Evolutionary conservation across 2,888 invertebrate genomes (phyloP).

Genomic region (Caenorhabditis drosophilae): DNA sequence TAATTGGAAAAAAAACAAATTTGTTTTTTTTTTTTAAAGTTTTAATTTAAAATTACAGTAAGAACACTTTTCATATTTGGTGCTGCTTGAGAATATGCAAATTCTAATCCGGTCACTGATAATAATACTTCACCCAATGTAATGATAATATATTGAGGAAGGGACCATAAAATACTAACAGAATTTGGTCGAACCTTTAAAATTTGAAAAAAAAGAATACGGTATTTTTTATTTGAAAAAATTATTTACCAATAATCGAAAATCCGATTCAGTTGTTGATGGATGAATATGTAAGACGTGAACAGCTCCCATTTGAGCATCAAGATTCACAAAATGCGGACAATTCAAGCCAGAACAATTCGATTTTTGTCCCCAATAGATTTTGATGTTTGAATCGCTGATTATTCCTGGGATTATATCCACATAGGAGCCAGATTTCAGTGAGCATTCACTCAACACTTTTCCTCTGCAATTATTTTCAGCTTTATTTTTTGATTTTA

Average conservation of each 20-base stretch:
- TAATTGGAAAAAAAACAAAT: too few species aligned
- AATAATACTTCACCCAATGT: conserved; percentile 93
- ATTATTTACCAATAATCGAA: conserved; percentile 26
- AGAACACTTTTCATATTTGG: conserved; percentile 90
- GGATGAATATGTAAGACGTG: conserved; percentile 46
- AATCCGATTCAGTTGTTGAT: conserved; percentile 25
- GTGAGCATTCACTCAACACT: conserved; percentile 24
- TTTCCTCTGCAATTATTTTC: conserved; percentile 30
- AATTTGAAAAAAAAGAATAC: neutral
- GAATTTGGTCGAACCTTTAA: conserved; percentile 57
- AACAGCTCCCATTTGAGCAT: conserved; percentile 47
- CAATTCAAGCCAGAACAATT: conserved; percentile 35
- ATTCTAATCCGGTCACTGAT: conserved; percentile 91
- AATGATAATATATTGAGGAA: conserved; percentile 90
- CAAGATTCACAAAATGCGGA: conserved; percentile 20
- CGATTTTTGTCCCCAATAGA: conserved; percentile 46
- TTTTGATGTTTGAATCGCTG: conserved; percentile 45
- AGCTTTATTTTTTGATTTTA: neutral
- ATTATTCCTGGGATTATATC: conserved; percentile 59
- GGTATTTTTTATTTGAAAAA: neutral
- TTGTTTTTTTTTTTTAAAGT: too few species aligned
- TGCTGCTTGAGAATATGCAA: conserved; percentile 89
- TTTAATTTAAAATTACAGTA: too few species aligned
- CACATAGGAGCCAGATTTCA: conserved; percentile 43
- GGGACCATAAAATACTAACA: conserved; percentile 73